These are phyloP conservation scores for Harpegnathos saltator DNA, from an alignment of 1,140 invertebrate species.

Conservation along the genomic window DNA sequence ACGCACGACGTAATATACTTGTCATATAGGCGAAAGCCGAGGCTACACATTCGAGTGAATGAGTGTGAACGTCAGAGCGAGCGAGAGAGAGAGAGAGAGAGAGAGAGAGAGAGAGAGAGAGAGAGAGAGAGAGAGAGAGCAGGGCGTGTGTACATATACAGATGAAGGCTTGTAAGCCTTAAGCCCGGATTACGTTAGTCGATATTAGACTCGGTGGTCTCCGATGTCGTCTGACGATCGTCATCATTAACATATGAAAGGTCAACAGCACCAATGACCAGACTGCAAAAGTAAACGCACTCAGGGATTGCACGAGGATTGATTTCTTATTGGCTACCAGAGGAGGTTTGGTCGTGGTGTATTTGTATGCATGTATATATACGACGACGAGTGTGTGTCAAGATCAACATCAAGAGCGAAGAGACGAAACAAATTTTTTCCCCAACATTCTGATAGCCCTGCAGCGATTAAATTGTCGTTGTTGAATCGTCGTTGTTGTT, in stretches of 20 bases:
- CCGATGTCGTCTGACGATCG: conserved; percentile 75
- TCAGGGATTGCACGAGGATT: conserved; percentile 44
- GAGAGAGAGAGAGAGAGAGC: background rate
- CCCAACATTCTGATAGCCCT: conserved; percentile 5
- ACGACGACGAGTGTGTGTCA: no score
- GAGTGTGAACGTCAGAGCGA: conserved; percentile 24
- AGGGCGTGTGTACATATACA: conserved; percentile 22
- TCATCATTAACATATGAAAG: conserved; percentile 82
- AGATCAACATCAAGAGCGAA: no score
- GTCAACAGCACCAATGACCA: conserved; percentile 16
- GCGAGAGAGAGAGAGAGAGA: conserved; percentile 18
- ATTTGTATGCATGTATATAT: background rate
- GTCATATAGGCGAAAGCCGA: conserved; percentile 80
- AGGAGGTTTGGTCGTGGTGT: conserved; percentile 5
- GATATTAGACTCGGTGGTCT: conserved; percentile 78
- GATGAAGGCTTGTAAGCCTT: conserved; percentile 73
- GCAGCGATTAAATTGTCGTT: no score
- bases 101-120: conserved; percentile 37
- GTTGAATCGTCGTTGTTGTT: no score
- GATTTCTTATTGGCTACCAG: conserved; percentile 51
- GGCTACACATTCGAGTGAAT: conserved; percentile 53
- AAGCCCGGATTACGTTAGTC: conserved; percentile 79
- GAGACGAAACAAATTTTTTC: background rate
- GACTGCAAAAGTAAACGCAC: conserved; percentile 32
- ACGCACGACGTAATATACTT: conserved; percentile 84